These are phyloP conservation scores for Drosophila insularis DNA, from an alignment of 1,140 invertebrate species.

Conservation along the genomic window DNA sequence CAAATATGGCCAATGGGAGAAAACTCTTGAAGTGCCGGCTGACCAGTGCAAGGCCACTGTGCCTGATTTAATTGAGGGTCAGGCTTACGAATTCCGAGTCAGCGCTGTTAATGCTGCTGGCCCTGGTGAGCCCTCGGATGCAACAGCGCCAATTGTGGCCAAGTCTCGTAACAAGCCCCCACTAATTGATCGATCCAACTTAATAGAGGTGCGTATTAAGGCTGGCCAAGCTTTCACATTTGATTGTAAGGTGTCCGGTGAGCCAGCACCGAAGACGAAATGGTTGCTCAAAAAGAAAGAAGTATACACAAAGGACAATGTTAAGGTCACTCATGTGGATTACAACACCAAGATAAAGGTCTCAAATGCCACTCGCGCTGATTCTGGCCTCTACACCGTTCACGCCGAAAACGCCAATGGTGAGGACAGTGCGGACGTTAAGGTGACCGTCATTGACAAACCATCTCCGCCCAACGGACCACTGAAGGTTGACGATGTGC, in stretches of 20 bases:
- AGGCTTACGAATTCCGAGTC: conserved; percentile 95
- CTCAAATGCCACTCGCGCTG: conserved; percentile 91
- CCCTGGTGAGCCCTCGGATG: conserved; percentile 95
- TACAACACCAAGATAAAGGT: conserved; percentile 96
- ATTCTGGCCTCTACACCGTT: conserved; percentile 95
- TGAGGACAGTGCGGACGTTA: conserved; percentile 94
- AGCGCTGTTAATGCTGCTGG: conserved; percentile 96
- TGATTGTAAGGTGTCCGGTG: conserved; percentile 91
- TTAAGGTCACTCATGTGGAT: conserved; percentile 89
- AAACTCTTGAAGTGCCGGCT: conserved; percentile 86
- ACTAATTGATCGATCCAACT: conserved; percentile 92
- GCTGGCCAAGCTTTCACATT: conserved; percentile 90
- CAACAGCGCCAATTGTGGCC: conserved; percentile 96
- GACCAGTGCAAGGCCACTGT: conserved; percentile 92
- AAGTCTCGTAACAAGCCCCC: conserved; percentile 97
- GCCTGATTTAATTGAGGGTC: conserved; percentile 94
- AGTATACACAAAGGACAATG: conserved; percentile 87
- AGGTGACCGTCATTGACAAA: conserved; percentile 95
- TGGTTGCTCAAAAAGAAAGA: conserved; percentile 91
- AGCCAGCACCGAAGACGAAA: conserved; percentile 95
- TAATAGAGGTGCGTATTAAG: conserved; percentile 95
- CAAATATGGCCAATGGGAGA: conserved; percentile 97
- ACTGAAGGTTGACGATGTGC: conserved; percentile 90
- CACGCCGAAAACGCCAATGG: conserved; percentile 97
- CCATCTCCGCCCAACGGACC: conserved; percentile 96